Base-by-base conservation (phyloP, 1,140 invertebrate species). In the Bombus superbus region DNA sequence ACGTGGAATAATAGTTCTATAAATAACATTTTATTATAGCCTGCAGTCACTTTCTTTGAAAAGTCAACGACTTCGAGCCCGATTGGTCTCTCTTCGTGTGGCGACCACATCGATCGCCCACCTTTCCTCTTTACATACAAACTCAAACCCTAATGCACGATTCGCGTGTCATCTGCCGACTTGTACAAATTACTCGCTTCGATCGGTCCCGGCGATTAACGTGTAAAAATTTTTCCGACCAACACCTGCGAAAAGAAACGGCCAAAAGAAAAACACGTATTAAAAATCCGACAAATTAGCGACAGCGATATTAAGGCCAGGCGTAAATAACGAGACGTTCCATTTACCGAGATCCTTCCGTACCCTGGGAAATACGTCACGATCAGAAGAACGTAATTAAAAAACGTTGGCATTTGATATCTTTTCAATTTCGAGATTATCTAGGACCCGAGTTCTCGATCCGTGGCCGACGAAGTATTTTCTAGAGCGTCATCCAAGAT, bases 131-230 rank as follows among this genome's bases (percentile, higher is more conserved):
- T 90, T 88, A 90, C 87, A 89, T 86, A 87, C 89, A 87, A 89
- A 90, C 86, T 81, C 83, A 82, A 53, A 53, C 83, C 77, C 81
- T 92, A 92, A 92, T 92, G 90, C 76, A 89, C 69, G 88, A 89
- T 88, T 92, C 88, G 91, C 92, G 91, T 92, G 92, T 92, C 90
- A 90, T 89, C 83, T 81, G 40, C 59, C 64, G 64, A 38, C 72
- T 81, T 57, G 80, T 85, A 87, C 87, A 78, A 91, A 91, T 89
- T 88, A 76, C 85, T 86, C 89, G 38, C 53, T 53, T 38, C 69
- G 64, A 84, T 83, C 75, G 40, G 73, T 74, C 42, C 2, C 62
- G 32, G 18, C 83, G 62, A 75, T 32, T 32, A 62, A 32, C 64
- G 66, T 25, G 62, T 68, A 9, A 25, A 75, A 76, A 62, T 62